These are phyloP conservation scores for Esox niger DNA, from an alignment of 2,113 vertebrate genomes.

Conservation along the genomic window DNA sequence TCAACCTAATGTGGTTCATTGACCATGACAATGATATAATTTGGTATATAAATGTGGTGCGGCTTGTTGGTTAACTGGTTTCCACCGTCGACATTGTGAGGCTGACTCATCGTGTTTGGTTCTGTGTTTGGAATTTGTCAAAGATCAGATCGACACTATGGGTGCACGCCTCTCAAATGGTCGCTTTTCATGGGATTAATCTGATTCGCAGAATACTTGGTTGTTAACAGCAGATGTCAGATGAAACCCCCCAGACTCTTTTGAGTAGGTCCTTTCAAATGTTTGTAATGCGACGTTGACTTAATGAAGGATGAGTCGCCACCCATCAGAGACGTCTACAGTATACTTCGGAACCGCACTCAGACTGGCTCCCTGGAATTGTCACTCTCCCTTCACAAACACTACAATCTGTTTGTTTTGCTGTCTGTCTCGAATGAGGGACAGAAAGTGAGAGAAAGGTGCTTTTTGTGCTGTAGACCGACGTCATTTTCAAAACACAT, in stretches of 20 bases:
- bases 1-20: background rate
- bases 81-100: no score
- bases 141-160: no score
- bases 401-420: conserved; percentile 39
- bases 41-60: no score
- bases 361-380: conserved; percentile 32
- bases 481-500: conserved; percentile 59
- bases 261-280: conserved; percentile 6
- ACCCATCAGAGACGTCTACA: background rate
- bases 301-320: background rate
- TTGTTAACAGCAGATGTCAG: background rate
- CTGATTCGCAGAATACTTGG: background rate
- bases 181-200: background rate
- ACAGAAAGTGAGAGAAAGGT: conserved; percentile 31
- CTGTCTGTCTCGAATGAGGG: conserved; percentile 13
- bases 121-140: no score
- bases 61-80: no score
- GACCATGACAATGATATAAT: background rate
- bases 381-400: conserved; percentile 44
- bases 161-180: no score
- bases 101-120: no score
- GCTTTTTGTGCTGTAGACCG: conserved; percentile 46
- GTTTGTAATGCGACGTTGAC: conserved; percentile 27
- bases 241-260: background rate
- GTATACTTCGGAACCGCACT: background rate